phyloP scores from a whole-genome alignment of 2,113 vertebrate species.

The Siniperca knerii region DNA sequence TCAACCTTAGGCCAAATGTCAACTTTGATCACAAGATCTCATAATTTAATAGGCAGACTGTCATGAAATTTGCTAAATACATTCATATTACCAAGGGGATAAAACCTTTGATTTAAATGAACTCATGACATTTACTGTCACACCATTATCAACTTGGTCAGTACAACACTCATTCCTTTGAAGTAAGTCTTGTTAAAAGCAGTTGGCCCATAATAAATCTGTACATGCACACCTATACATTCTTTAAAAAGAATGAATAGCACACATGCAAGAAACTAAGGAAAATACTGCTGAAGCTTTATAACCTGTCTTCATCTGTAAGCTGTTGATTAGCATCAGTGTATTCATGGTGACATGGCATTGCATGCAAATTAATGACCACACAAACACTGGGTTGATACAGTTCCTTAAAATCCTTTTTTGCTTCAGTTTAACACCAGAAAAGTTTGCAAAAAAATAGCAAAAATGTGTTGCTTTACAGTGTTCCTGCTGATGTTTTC shows the following conservation, averaged over 20 bases:
- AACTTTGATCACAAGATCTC: neutral
- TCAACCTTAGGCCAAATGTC: neutral
- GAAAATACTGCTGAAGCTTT: neutral
- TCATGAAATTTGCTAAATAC: neutral
- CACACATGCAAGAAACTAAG: neutral
- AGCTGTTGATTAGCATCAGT: neutral
- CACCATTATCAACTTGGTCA: neutral
- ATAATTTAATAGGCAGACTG: no score
- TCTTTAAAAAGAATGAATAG: neutral
- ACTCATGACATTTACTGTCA: neutral
- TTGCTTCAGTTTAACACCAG: neutral
- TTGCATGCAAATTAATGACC: neutral
- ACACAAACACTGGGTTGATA: neutral
- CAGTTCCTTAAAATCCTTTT: neutral
- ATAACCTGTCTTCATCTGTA: neutral
- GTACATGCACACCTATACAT: neutral
- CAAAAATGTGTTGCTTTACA: neutral
- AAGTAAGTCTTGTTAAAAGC: neutral
- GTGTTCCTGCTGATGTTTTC: conserved; percentile 4
- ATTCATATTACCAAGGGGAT: neutral
- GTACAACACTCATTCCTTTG: neutral
- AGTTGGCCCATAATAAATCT: neutral
- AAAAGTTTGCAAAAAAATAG: neutral
- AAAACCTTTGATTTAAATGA: neutral
- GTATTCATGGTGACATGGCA: neutral